A percentile compares a stretch with the other conserved stretches of the same genome.
phyloP scores from a whole-genome alignment of 2,113 vertebrate species.

The Otis tarda region DNA sequence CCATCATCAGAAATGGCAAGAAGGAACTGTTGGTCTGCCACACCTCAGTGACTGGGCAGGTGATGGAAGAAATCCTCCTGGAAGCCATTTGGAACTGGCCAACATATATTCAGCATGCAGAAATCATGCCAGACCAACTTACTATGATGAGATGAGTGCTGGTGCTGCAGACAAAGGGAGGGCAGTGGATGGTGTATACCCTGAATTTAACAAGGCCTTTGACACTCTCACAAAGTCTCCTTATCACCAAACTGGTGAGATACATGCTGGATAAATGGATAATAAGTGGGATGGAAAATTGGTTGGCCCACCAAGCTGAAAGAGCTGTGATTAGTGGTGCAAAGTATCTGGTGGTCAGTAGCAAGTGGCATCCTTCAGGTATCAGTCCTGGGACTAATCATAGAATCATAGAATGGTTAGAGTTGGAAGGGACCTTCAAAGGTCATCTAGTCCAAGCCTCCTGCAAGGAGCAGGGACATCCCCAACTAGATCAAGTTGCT shows the following conservation, averaged over 20 bases:
- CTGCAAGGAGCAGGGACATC: too few species aligned
- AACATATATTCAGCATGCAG: background rate
- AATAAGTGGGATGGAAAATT: background rate
- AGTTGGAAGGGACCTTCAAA: too few species aligned
- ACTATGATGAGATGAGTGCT: background rate
- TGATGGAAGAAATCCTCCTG: background rate
- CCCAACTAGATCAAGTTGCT: too few species aligned
- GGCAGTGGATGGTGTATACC: background rate
- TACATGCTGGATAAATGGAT: background rate
- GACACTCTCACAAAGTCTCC: background rate
- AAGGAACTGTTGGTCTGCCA: background rate
- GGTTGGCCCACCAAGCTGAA: background rate
- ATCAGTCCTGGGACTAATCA: accelerated
- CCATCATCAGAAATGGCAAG: background rate
- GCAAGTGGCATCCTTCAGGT: background rate
- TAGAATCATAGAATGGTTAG: too few species aligned
- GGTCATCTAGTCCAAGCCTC: too few species aligned
- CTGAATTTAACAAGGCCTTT: background rate
- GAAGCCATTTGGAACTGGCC: background rate
- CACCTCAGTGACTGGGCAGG: background rate
- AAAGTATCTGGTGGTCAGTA: background rate
- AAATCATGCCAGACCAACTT: background rate
- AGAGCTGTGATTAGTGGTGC: background rate
- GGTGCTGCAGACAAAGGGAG: background rate
- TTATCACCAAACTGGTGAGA: background rate